phyloP scores from a whole-genome alignment of 1,140 invertebrate species.

The Panulirus ornatus region DNA sequence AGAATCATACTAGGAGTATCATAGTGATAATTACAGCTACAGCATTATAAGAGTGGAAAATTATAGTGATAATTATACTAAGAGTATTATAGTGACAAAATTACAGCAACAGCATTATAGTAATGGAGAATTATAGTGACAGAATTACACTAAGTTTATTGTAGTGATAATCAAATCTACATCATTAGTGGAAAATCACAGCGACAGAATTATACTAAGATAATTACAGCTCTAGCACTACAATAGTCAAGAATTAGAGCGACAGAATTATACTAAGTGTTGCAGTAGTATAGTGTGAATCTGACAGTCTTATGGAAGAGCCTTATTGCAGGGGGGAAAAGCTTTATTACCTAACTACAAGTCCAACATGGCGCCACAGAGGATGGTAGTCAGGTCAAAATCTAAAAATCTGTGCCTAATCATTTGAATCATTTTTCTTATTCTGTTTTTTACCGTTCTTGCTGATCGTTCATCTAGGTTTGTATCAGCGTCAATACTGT shows the following conservation, averaged over 20 bases:
- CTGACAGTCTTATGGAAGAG: too few relatives aligned
- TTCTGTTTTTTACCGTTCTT: too few relatives aligned
- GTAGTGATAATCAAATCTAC: not conserved
- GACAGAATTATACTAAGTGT: not conserved
- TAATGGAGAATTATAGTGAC: not conserved
- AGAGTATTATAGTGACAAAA: not conserved
- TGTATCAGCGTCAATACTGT: too few relatives aligned
- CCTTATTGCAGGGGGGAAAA: too few relatives aligned
- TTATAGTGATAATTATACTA: not conserved
- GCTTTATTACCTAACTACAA: not conserved
- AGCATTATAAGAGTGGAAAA: not conserved
- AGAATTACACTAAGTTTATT: too few relatives aligned
- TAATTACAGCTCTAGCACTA: not conserved
- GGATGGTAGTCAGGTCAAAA: not conserved
- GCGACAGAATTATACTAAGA: not conserved
- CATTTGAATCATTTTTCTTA: not conserved
- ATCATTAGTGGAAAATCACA: not conserved
- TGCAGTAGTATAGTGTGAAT: not conserved
- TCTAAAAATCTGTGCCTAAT: not conserved
- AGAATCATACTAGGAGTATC: not conserved
- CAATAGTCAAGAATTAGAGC: not conserved
- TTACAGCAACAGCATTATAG: not conserved
- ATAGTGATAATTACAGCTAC: not conserved
- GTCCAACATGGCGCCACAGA: not conserved
- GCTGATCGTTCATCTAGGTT: too few relatives aligned